Evolutionary conservation across 2,888 invertebrate species (phyloP), one percentile per base, ranked within the genome.

Genomic region (Bellardia bayeri): DNA sequence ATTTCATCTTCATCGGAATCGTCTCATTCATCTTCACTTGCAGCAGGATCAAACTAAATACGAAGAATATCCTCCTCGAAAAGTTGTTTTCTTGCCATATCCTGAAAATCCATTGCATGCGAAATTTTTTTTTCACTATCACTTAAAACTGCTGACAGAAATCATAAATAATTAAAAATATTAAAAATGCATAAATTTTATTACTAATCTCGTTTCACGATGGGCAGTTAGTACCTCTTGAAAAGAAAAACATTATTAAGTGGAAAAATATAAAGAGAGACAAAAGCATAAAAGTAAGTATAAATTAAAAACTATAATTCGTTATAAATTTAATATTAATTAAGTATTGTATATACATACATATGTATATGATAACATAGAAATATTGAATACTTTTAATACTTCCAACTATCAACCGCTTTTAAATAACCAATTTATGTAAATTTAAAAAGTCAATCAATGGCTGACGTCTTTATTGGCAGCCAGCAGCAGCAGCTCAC

Each of bases 351-450:
- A 1, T 23, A 23, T 0, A 23, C 23, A 23, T 23, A 23, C 23
- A 23, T 23, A 23, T 23, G 23, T 23, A 23, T 23, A 23, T 23
- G 23, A 23, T 23, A 23, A 13, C 13, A 11, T n/a, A 40, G 51
- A 72, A 45, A 74, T 49, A 74, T n/a, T n/a, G 51, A 23, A 30
- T 40, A 61, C n/a, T 79, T 58, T 16, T 9, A 33, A 69, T 71
- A 51, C 30, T 51, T 40, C 11, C 14, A 79, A 23, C 23, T 23
- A 23, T 23, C 49, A 23, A 33, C 16, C 42, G 16, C 11, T 63
- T 63, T 37, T 63, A 42, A 54, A 33, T 40, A 54, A 40, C 13
- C n/a, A 66, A 54, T 30, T 54, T 64, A 42, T 66, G 7, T 42
- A 76, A 54, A 66, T 54, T n/a, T 16, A 23, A 30, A 40, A 14